Percentiles rank a stretch among this genome's conserved stretches.
phyloP scores from a whole-genome alignment of 2,113 vertebrate genomes.

The Xenopus borealis region DNA sequence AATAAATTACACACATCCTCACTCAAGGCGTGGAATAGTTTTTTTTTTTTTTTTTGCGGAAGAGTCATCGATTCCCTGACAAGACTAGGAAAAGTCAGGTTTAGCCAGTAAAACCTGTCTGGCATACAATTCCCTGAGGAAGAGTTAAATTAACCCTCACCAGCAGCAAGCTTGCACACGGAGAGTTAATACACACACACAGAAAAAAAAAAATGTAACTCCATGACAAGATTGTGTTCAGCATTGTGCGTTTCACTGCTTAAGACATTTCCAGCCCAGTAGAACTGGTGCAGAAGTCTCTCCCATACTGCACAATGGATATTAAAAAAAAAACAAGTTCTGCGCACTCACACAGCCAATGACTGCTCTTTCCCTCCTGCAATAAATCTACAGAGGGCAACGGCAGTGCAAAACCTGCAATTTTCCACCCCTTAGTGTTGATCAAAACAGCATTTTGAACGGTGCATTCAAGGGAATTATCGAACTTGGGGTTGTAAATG shows the following conservation, averaged over 20 bases:
- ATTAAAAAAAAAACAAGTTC: no score
- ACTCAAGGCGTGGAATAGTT: neutral
- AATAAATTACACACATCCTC: no score
- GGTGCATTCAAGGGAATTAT: neutral
- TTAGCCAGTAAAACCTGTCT: slow-evolving; percentile 11
- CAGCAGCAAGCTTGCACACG: neutral
- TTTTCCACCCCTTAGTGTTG: no score
- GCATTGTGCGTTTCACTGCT: neutral
- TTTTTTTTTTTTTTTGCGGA: no score
- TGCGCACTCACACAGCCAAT: neutral
- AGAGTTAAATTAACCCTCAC: slow-evolving; percentile 21
- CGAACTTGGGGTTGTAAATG: no score
- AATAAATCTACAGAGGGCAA: neutral
- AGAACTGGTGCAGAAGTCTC: neutral
- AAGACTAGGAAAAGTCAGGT: neutral
- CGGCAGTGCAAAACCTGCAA: neutral
- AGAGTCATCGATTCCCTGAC: neutral
- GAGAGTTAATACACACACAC: neutral
- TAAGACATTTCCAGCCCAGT: neutral
- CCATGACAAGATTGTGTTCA: neutral
- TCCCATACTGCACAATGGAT: neutral
- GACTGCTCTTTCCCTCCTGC: neutral
- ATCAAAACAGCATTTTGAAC: neutral
- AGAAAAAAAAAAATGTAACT: neutral
- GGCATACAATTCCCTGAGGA: slow-evolving; percentile 11